phyloP scores from a whole-genome alignment of 1,140 invertebrate genomes.

The Nomia melanderi region DNA sequence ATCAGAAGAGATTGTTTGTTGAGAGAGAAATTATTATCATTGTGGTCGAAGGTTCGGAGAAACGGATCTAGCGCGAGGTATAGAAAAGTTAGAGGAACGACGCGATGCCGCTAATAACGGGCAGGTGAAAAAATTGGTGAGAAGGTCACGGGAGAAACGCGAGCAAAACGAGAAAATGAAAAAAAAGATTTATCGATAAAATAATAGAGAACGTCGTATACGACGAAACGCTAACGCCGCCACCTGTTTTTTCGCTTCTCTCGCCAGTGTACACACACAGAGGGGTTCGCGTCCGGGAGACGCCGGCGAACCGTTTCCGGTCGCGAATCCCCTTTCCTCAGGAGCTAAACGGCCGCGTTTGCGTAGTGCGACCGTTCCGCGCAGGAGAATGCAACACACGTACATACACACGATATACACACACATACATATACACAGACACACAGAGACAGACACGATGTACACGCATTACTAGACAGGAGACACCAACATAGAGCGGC shows the following conservation, averaged over 20 bases:
- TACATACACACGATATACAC: background rate
- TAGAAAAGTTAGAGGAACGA: too few species aligned
- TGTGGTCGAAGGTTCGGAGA: too few species aligned
- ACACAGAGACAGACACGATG: background rate
- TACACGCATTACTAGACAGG: too few species aligned
- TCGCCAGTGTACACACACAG: slow-evolving; percentile 52
- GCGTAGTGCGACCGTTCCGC: slow-evolving; percentile 21
- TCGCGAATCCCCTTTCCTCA: slow-evolving; percentile 28
- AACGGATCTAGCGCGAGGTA: too few species aligned
- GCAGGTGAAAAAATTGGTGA: too few species aligned
- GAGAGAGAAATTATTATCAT: too few species aligned
- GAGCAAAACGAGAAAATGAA: background rate
- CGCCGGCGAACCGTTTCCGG: slow-evolving; percentile 17
- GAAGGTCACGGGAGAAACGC: too few species aligned
- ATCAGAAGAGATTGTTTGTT: too few species aligned
- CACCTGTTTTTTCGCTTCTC: slow-evolving; percentile 56
- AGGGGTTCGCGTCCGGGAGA: slow-evolving; percentile 48
- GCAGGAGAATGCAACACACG: background rate
- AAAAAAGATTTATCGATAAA: slow-evolving; percentile 18
- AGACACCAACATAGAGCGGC: too few species aligned
- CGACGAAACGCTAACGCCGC: slow-evolving; percentile 37
- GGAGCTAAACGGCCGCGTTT: background rate
- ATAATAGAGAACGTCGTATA: slow-evolving; percentile 13
- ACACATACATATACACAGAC: background rate
- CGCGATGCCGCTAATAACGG: too few species aligned